These are phyloP conservation scores for Desoria tigrina DNA, from an alignment of 2,888 invertebrate genomes.

Conservation along the genomic window DNA sequence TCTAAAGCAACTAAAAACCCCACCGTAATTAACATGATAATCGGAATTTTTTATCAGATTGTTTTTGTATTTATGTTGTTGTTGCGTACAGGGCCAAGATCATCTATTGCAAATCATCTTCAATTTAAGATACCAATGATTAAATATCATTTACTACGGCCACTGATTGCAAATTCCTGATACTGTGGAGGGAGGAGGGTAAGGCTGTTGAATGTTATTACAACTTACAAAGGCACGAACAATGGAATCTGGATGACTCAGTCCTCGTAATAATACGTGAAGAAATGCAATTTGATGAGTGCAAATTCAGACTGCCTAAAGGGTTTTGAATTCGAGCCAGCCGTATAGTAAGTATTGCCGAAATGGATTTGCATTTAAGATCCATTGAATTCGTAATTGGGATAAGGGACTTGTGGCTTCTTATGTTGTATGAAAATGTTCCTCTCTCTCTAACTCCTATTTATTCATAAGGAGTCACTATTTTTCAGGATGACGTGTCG, in stretches of 20 bases:
- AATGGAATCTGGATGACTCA: conserved; percentile 2
- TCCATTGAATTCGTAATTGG: not conserved
- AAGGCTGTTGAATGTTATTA: too few relatives aligned
- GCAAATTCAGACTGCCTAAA: conserved; percentile 2
- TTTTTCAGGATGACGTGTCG: conserved; percentile 4
- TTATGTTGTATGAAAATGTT: not conserved
- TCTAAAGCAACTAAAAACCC: too few relatives aligned
- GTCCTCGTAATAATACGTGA: not conserved
- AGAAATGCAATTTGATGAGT: not conserved
- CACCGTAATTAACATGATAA: too few relatives aligned
- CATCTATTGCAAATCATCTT: too few relatives aligned
- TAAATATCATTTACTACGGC: too few relatives aligned
- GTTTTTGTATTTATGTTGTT: too few relatives aligned
- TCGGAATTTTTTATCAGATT: too few relatives aligned
- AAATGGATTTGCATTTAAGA: conserved; percentile 2
- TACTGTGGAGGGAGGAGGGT: too few relatives aligned
- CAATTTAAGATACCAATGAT: too few relatives aligned
- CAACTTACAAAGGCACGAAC: not conserved
- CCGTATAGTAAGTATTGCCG: not conserved
- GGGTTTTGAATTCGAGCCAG: not conserved
- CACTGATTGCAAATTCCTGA: too few relatives aligned
- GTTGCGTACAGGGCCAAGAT: too few relatives aligned
- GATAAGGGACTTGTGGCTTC: not conserved
- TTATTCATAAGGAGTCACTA: conserved; percentile 3
- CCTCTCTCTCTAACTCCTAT: not conserved